These are phyloP conservation scores for Amphibalanus amphitrite DNA, from an alignment of 1,140 invertebrate genomes.

Conservation along the genomic window DNA sequence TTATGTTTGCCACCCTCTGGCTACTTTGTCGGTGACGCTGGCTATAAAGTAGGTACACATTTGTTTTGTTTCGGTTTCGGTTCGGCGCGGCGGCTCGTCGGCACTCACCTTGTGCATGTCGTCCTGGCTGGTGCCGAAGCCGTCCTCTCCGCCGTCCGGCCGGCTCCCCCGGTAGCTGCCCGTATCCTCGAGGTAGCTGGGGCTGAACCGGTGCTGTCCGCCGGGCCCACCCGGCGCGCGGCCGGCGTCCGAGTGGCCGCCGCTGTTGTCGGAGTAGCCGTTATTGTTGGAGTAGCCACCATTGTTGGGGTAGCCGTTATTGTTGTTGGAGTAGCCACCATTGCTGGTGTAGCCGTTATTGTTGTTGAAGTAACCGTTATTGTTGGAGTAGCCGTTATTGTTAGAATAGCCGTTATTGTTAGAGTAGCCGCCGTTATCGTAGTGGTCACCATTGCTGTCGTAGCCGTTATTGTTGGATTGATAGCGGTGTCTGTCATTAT, in stretches of 20 bases:
- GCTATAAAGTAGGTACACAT: too few species aligned
- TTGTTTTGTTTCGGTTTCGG: too few species aligned
- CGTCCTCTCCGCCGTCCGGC: too few species aligned
- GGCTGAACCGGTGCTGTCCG: neutral
- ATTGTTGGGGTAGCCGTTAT: neutral
- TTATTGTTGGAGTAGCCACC: neutral
- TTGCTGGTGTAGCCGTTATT: neutral
- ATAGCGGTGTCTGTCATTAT: conserved; percentile 1
- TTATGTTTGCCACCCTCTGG: too few species aligned
- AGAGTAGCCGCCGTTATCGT: too few species aligned
- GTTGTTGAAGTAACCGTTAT: neutral
- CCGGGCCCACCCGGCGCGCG: too few species aligned
- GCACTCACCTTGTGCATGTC: too few species aligned
- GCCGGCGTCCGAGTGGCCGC: neutral
- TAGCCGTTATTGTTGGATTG: conserved; percentile 6
- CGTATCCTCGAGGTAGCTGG: neutral
- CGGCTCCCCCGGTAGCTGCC: too few species aligned
- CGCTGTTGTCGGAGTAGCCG: conserved; percentile 3
- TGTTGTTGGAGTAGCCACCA: conserved; percentile 1
- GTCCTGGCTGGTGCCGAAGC: too few species aligned
- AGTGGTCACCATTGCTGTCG: too few species aligned
- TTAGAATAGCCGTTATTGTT: conserved; percentile 10
- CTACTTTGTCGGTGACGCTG: too few species aligned
- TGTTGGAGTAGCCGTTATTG: conserved; percentile 8
- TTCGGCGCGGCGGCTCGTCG: too few species aligned